phyloP scores from a whole-genome alignment of 1,140 invertebrate species.

The Drosophila tsacasi region DNA sequence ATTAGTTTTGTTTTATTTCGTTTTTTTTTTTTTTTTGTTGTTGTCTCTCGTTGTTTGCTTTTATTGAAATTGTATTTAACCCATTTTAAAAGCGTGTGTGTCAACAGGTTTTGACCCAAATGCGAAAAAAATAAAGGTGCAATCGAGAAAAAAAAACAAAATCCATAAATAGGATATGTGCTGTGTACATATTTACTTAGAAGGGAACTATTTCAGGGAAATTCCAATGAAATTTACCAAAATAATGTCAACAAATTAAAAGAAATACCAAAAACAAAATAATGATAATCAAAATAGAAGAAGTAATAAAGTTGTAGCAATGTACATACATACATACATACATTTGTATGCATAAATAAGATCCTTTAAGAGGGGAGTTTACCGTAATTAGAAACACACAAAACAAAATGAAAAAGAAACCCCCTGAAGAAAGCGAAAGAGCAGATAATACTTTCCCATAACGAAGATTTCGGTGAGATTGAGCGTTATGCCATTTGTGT shows the following conservation, averaged over 20 bases:
- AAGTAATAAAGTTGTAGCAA: not conserved
- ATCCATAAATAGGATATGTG: constrained; percentile 14
- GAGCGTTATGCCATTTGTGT: constrained; percentile 33
- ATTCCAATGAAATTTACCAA: not conserved
- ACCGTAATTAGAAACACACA: not conserved
- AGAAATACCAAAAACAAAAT: not conserved
- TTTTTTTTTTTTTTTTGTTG: constrained; percentile 1
- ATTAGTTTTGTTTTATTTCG: constrained; percentile 51
- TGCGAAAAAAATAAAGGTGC: constrained; percentile 33
- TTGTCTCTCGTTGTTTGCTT: constrained; percentile 28
- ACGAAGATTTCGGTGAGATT: constrained; percentile 23
- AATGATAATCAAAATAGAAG: too few species aligned
- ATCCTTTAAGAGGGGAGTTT: not conserved
- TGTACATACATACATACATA: too few species aligned
- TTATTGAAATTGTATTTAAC: constrained; percentile 72
- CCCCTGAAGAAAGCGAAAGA: constrained; percentile 16
- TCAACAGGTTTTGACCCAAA: constrained; percentile 82
- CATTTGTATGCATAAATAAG: not conserved
- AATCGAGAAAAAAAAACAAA: not conserved
- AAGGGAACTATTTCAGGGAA: not conserved
- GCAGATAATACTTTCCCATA: constrained; percentile 36
- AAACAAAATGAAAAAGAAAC: constrained; percentile 14
- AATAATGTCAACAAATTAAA: not conserved
- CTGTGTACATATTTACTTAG: too few species aligned
- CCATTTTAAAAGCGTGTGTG: constrained; percentile 64